Percentiles rank a stretch among this genome's conserved stretches.
Conservation (phyloP, 37 sponge, comb jelly and placozoan species). For the Axinella damicornis region DNA sequence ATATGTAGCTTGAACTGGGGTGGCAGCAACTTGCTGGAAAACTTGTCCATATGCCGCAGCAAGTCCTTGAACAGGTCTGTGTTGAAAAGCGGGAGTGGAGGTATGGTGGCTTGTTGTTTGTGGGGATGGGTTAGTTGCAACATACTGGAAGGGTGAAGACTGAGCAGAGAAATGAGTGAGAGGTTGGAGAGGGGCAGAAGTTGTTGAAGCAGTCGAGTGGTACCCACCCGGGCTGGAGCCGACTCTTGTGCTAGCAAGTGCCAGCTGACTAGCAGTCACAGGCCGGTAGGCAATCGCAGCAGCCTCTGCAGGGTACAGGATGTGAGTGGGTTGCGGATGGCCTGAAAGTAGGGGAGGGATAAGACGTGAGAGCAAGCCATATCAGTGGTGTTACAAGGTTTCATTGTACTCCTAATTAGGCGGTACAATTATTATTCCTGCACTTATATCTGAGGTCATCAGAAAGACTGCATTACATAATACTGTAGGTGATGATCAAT, state of each 20-base stretch:
- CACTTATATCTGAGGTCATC: too few species aligned
- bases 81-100: constrained; percentile 4
- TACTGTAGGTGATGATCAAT: too few species aligned
- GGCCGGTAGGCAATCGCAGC: constrained; percentile 25
- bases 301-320: constrained; percentile 34
- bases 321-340: neutral
- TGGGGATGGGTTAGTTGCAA: constrained; percentile 5
- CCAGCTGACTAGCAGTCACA: constrained; percentile 1
- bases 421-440: too few species aligned
- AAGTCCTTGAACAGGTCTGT: neutral
- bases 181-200: constrained; percentile 15
- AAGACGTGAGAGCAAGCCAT: too few species aligned
- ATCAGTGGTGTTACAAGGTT: too few species aligned
- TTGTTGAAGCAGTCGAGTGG: constrained; percentile 11
- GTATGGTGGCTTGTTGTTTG: neutral
- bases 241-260: constrained; percentile 11
- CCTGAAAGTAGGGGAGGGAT: neutral
- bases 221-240: neutral
- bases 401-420: too few species aligned
- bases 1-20: neutral
- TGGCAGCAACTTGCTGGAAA: neutral
- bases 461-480: too few species aligned
- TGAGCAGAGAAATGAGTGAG: constrained; percentile 33
- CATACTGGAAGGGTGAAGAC: constrained; percentile 35
- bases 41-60: constrained; percentile 28